Evolutionary conservation across 1,140 invertebrate species (phyloP).

Genomic region (Lepidurus arcticus): DNA sequence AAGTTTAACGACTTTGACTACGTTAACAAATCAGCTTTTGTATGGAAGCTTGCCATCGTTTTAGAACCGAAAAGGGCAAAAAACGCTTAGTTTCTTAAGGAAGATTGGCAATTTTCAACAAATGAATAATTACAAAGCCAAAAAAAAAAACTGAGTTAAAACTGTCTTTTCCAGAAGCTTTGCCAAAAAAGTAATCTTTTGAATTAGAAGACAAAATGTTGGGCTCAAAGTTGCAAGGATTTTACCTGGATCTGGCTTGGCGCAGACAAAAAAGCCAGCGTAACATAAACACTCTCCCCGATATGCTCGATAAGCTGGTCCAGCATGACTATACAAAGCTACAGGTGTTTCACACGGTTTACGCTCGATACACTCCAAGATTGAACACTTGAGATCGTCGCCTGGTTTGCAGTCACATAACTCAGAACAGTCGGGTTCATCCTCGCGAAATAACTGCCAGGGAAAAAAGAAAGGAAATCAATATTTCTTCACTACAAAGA

Average conservation of each 20-base stretch:
- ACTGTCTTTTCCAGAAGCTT: too few relatives aligned
- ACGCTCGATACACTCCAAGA: slow-evolving; percentile 69
- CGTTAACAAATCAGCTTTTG: too few relatives aligned
- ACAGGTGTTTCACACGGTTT: slow-evolving; percentile 76
- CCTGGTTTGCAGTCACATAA: slow-evolving; percentile 70
- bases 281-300: slow-evolving; percentile 82
- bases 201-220: neutral
- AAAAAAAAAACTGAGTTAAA: neutral
- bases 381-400: slow-evolving; percentile 70
- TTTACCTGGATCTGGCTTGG: slow-evolving; percentile 73
- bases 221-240: slow-evolving; percentile 25
- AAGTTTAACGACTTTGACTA: too few relatives aligned
- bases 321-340: slow-evolving; percentile 74
- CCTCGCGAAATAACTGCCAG: slow-evolving; percentile 71
- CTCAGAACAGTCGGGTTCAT: slow-evolving; percentile 75
- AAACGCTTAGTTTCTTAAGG: too few relatives aligned
- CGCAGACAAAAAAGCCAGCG: slow-evolving; percentile 82
- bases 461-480: slow-evolving; percentile 36
- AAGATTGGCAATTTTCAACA: neutral
- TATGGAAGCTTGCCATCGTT: too few relatives aligned
- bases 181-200: neutral
- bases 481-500: neutral
- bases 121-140: neutral
- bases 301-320: slow-evolving; percentile 79
- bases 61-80: too few relatives aligned